Base-by-base conservation (phyloP, 2,888 invertebrate genomes). In the Globia sparganii region DNA sequence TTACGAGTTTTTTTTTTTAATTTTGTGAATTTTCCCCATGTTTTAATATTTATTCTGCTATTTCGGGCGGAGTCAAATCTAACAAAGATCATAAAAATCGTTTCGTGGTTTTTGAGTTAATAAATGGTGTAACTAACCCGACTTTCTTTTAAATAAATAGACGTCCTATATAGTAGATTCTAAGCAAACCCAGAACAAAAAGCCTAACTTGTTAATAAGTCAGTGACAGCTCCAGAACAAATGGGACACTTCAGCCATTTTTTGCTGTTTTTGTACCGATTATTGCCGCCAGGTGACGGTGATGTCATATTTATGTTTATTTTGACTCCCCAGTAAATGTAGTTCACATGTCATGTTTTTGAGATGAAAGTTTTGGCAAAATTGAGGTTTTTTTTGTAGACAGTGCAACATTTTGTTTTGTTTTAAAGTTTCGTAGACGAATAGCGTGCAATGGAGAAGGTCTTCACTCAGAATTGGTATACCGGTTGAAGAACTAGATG, bases 291-390 rank as follows among this genome's bases (percentile, higher is more conserved):
- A 61, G 75, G 75, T 61, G 75, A 46, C 59, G 46, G 13, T 25
- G 25, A 18, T 75, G 58, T 46, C 43, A 13, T 37, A 1, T 59
- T n/a, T 46, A 46, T 74, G 75, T 74, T 74, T 74, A 75, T 75
- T 74, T 74, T 75, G 46, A 46, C 74, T 46, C 13, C 28, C 4
- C 1, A 46, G 18, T 46, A 46, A 59, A 37, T 46, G 58, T 28
- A 6, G 18, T 74, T 74, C 46, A 59, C 58, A 74, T 59, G 75
- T 18, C 6, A 11, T 18, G 18, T 74, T 43, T 31, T 43, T 25
- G 1, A 58, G 5, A 21, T 21, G 9, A 34, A 21, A 9, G 21
- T 56, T 72, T 13, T 5, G n/a, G 8, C 53, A 8, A 8, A 25
- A 53, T 11, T 18, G 2, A 0, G 9, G 37, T 40, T 2, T 65